Conservation (phyloP, 2,113 vertebrate species). For the Cacatua alba region DNA sequence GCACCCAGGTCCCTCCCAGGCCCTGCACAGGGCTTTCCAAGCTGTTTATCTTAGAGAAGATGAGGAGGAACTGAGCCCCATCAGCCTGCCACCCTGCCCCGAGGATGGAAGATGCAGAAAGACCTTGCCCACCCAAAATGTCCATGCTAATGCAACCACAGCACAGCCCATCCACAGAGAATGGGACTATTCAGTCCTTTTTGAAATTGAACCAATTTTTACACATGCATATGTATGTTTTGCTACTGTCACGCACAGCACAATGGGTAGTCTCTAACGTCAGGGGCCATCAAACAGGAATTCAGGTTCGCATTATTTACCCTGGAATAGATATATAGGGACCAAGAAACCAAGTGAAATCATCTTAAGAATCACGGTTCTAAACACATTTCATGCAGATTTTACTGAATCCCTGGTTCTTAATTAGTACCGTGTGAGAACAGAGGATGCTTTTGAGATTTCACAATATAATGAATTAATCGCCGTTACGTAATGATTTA, state of each 20-base stretch:
- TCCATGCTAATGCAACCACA: rapidly evolving
- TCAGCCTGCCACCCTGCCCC: background rate
- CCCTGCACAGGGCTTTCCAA: background rate
- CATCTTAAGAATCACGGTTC: background rate
- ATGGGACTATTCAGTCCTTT: background rate
- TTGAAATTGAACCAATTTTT: background rate
- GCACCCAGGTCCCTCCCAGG: background rate
- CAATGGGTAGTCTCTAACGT: background rate
- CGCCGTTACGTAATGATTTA: background rate
- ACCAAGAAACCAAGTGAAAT: background rate
- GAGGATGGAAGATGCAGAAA: background rate
- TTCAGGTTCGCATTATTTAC: background rate
- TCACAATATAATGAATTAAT: background rate
- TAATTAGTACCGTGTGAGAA: conserved; percentile 4
- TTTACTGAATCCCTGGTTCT: background rate
- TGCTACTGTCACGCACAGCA: background rate
- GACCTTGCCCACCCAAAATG: background rate
- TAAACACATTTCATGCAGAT: conserved; percentile 12
- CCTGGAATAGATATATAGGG: background rate
- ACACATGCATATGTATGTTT: rapidly evolving
- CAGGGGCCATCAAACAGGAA: background rate
- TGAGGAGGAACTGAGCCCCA: background rate
- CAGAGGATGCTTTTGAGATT: background rate
- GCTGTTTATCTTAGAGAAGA: background rate
- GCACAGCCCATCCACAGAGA: background rate